These are phyloP conservation scores for Rhombomys opimus DNA, from an alignment of 2,113 vertebrate genomes.

Conservation along the genomic window DNA sequence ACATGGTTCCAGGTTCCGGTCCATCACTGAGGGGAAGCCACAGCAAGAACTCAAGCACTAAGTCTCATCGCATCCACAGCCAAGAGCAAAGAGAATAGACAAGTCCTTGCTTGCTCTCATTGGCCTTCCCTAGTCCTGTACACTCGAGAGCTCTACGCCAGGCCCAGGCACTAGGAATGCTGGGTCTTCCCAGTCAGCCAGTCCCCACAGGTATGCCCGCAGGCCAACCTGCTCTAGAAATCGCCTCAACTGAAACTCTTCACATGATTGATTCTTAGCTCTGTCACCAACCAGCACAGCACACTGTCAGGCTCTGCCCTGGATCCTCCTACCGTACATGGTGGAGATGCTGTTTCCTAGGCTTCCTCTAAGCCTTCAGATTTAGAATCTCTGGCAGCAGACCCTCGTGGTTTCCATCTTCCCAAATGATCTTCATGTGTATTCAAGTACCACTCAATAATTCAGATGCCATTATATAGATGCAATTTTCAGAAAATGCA, in stretches of 20 bases:
- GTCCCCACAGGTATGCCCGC: background rate
- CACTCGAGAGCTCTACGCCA: no score
- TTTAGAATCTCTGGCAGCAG: background rate
- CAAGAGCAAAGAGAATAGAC: background rate
- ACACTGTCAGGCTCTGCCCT: background rate
- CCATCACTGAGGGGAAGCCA: background rate
- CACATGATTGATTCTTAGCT: no score
- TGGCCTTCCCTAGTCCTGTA: background rate
- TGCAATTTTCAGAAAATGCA: background rate
- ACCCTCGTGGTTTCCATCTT: background rate
- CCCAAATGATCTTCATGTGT: background rate
- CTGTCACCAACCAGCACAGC: background rate
- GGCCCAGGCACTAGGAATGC: no score
- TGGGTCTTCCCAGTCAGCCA: background rate
- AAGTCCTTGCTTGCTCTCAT: background rate
- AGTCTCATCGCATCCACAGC: background rate
- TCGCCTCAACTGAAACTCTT: background rate
- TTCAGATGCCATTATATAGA: background rate
- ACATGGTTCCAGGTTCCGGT: background rate
- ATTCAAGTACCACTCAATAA: background rate
- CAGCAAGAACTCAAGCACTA: background rate
- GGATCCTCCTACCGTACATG: background rate
- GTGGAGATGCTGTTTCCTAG: background rate
- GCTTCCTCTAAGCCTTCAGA: background rate
- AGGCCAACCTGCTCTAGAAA: background rate